Conservation (phyloP, 2,797 vertebrate species). For the Salarias fasciatus region DNA sequence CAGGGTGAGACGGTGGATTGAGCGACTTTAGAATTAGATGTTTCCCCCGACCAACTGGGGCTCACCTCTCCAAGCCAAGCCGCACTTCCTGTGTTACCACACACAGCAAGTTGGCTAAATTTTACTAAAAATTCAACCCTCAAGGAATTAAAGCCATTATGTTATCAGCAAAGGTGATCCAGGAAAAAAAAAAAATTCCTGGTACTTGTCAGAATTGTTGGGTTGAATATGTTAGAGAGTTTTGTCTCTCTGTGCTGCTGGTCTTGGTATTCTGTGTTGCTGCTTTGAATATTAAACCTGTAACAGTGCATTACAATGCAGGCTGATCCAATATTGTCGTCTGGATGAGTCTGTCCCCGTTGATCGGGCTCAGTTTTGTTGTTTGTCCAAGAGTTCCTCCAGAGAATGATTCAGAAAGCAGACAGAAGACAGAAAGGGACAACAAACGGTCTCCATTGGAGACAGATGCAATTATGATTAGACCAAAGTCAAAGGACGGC, state of each 20-base stretch:
- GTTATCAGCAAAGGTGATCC: too few species aligned
- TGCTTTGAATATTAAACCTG: constrained; percentile 19
- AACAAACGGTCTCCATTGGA: constrained; percentile 52
- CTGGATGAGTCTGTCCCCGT: constrained; percentile 5
- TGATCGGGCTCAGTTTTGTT: constrained; percentile 19
- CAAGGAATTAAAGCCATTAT: too few species aligned
- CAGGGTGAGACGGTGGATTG: too few species aligned
- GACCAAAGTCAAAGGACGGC: constrained; percentile 60
- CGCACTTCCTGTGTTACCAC: too few species aligned
- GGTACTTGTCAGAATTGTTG: too few species aligned
- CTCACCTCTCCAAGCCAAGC: too few species aligned
- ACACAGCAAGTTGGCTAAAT: too few species aligned
- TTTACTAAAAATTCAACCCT: too few species aligned
- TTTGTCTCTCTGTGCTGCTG: neutral
- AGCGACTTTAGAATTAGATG: too few species aligned
- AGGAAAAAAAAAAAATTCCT: too few species aligned
- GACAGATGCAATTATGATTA: constrained; percentile 70
- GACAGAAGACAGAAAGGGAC: constrained; percentile 39
- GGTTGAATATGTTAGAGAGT: neutral
- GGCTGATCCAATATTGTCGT: neutral
- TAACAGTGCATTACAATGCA: constrained; percentile 2
- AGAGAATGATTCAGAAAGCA: constrained; percentile 34
- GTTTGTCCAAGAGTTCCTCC: constrained; percentile 12
- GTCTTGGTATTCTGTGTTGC: neutral
- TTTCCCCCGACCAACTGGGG: too few species aligned